Evolutionary conservation across 2,797 vertebrate genomes (phyloP).

Genomic region (Silurus aristotelis): DNA sequence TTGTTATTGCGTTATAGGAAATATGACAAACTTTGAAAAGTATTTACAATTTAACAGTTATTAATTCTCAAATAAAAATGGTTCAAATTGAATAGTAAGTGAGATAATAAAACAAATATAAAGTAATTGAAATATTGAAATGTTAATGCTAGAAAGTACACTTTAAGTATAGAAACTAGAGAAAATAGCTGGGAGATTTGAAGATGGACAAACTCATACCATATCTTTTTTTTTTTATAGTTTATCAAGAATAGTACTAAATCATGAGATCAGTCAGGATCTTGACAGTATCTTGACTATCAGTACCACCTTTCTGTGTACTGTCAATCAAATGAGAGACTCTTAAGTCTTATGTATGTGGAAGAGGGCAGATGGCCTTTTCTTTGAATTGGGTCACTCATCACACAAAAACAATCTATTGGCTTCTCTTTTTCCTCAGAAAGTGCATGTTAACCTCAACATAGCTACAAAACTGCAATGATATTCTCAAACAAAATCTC

Average conservation of each 20-base stretch:
- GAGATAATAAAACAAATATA: no score
- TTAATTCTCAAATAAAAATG: not conserved
- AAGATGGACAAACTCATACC: not conserved
- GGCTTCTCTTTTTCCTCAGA: not conserved
- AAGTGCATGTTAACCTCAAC: not conserved
- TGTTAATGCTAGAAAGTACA: no score
- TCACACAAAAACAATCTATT: not conserved
- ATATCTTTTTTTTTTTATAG: no score
- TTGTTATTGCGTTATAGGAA: not conserved
- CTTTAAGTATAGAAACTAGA: not conserved
- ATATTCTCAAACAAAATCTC: not conserved
- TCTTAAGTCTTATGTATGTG: not conserved
- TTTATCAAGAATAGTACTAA: not conserved
- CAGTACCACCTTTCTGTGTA: no score
- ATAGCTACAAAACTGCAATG: not conserved
- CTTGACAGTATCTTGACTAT: no score
- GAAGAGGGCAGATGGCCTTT: not conserved
- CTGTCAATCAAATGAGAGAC: no score
- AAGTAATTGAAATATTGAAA: no score
- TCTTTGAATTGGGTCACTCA: no score
- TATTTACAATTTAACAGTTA: not conserved
- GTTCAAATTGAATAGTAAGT: no score
- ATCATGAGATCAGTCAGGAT: no score
- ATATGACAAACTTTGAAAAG: not conserved
- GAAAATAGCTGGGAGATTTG: not conserved